Evolutionary conservation across 2,888 invertebrate species (phyloP).

Genomic region (Alviniconcha strummeri): DNA sequence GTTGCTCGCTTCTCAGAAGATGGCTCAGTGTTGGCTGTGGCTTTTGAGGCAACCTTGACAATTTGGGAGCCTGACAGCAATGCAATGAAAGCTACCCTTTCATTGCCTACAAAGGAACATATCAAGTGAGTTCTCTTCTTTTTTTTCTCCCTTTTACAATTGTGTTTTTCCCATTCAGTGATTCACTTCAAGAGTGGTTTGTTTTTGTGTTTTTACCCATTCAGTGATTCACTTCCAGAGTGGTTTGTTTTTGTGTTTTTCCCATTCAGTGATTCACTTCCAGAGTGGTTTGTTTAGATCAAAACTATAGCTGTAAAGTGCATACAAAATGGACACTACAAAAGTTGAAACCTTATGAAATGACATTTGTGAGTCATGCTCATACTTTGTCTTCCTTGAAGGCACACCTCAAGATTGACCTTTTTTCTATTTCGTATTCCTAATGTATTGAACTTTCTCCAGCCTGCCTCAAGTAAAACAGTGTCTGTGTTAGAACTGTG

Average conservation of each 20-base stretch:
- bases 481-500: too few species aligned
- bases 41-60: constrained; percentile 81
- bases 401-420: too few species aligned
- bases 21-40: constrained; percentile 84
- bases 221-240: not conserved
- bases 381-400: too few species aligned
- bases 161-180: not conserved
- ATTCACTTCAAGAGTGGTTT: not conserved
- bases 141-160: too few species aligned
- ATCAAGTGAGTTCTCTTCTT: constrained; percentile 40
- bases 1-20: constrained; percentile 83
- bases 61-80: constrained; percentile 80
- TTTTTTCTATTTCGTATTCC: too few species aligned
- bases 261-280: not conserved
- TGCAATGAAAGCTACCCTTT: constrained; percentile 50
- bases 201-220: not conserved
- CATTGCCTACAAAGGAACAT: constrained; percentile 34
- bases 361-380: not conserved
- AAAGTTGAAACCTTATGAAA: not conserved
- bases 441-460: too few species aligned
- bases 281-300: too few species aligned
- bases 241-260: not conserved
- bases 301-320: too few species aligned
- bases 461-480: too few species aligned
- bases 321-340: not conserved